A percentile compares a stretch with the other conserved stretches of the same genome.
Evolutionary conservation across 2,113 vertebrate genomes (phyloP).

Genomic region (Rhynchomys soricoides): DNA sequence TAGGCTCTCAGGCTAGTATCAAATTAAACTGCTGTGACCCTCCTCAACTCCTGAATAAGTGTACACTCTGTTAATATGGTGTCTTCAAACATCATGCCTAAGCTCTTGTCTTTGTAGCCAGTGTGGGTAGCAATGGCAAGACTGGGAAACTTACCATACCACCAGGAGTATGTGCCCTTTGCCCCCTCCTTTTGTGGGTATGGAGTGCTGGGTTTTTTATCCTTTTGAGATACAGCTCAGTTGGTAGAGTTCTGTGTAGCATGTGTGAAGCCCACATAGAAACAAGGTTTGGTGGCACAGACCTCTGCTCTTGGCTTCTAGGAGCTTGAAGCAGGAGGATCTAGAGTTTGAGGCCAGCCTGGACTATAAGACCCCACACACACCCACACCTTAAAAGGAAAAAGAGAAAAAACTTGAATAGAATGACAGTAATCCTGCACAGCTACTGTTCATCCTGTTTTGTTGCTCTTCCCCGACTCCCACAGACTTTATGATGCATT

Average conservation of each 20-base stretch:
- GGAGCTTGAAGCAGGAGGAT: background rate
- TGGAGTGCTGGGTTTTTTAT: background rate
- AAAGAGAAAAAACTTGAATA: background rate
- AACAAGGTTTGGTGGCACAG: background rate
- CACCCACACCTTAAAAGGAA: background rate
- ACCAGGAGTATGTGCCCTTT: background rate
- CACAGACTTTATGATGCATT: conserved; percentile 72
- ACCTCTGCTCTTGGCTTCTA: background rate
- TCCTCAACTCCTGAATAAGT: background rate
- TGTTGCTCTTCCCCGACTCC: background rate
- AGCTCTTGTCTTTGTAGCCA: background rate
- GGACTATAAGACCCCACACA: too few relatives aligned
- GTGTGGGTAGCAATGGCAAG: background rate
- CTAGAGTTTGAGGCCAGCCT: background rate
- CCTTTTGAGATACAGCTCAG: background rate
- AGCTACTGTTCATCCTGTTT: background rate
- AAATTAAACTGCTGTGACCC: background rate
- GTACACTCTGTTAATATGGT: background rate
- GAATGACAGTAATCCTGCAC: background rate
- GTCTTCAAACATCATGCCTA: background rate
- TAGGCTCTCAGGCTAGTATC: background rate
- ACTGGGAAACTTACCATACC: background rate
- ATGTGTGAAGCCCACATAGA: background rate
- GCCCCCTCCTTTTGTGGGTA: background rate
- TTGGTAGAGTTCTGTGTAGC: background rate